A percentile compares a stretch with the other conserved stretches of the same genome.
These are phyloP conservation scores for Fratercula arctica DNA, from an alignment of 2,797 vertebrate genomes.

Conservation along the genomic window DNA sequence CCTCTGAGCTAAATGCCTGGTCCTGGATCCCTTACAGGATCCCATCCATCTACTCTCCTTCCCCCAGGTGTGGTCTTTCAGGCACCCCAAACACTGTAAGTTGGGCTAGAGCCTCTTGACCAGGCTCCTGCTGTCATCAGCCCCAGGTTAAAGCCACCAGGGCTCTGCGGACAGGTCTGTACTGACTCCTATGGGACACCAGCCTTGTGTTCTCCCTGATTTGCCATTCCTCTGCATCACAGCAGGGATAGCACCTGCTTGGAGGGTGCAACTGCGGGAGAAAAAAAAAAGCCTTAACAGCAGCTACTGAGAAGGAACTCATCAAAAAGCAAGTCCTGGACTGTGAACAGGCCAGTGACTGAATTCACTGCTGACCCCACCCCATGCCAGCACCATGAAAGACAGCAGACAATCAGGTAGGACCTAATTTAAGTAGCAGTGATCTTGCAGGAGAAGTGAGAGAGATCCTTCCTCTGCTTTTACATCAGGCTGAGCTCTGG, in stretches of 20 bases:
- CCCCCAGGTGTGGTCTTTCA: neutral
- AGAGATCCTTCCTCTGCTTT: neutral
- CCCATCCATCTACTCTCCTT: neutral
- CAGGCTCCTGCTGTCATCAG: neutral
- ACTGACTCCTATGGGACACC: neutral
- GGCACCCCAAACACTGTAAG: neutral
- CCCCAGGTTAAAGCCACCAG: neutral
- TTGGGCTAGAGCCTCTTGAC: neutral
- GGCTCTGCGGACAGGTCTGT: neutral
- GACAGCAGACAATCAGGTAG: neutral
- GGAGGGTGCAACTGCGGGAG: neutral
- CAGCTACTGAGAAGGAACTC: neutral
- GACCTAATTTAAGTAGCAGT: neutral
- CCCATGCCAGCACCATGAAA: neutral
- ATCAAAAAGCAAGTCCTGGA: neutral
- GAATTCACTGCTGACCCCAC: neutral
- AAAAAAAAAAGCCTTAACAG: neutral
- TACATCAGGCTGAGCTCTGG: neutral
- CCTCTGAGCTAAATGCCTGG: neutral
- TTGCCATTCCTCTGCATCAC: neutral
- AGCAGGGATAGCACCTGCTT: neutral
- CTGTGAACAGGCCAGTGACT: neutral
- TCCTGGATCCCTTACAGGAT: neutral
- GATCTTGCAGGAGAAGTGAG: neutral
- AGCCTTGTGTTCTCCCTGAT: neutral